These are phyloP conservation scores for Porites cylindrica DNA, from an alignment of 92 coral and sea anemone genomes.

Conservation along the genomic window DNA sequence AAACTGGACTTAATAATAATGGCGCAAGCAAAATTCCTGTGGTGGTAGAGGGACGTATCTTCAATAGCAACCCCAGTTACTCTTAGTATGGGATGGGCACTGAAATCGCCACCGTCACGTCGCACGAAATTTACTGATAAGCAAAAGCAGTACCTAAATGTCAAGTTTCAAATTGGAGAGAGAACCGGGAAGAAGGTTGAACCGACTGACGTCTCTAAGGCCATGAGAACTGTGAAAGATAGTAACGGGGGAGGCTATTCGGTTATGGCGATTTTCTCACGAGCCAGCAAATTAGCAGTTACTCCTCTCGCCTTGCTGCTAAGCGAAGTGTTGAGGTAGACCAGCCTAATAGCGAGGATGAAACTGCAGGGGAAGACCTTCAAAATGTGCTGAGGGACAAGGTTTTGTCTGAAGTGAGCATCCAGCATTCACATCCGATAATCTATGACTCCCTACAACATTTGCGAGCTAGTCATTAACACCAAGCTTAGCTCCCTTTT, in stretches of 20 bases:
- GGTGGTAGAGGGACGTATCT: slow-evolving; percentile 30
- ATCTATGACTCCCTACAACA: slow-evolving; percentile 54
- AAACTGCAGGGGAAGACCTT: slow-evolving; percentile 33
- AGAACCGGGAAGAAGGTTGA: slow-evolving; percentile 56
- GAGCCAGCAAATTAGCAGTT: slow-evolving; percentile 54
- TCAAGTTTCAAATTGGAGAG: slow-evolving; percentile 66
- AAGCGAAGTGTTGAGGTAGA: slow-evolving; percentile 49
- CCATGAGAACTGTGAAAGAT: slow-evolving; percentile 61
- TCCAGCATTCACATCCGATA: slow-evolving; percentile 59
- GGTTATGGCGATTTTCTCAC: slow-evolving; percentile 38
- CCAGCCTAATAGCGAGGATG: slow-evolving; percentile 45
- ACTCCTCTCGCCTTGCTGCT: slow-evolving; percentile 62
- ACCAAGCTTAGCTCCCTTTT: slow-evolving; percentile 58
- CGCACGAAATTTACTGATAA: slow-evolving; percentile 63
- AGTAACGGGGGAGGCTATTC: slow-evolving; percentile 45
- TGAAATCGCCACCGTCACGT: slow-evolving; percentile 56
- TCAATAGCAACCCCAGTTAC: slow-evolving; percentile 20
- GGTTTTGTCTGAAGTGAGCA: slow-evolving; percentile 58
- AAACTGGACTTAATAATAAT: slow-evolving; percentile 32
- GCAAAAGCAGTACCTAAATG: slow-evolving; percentile 60
- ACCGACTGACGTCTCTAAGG: slow-evolving; percentile 46
- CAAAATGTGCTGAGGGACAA: slow-evolving; percentile 38
- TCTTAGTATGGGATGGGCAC: slow-evolving; percentile 64
- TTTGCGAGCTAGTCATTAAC: slow-evolving; percentile 46
- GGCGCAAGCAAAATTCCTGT: slow-evolving; percentile 49